Evolutionary conservation across 1,140 invertebrate species (phyloP).

Genomic region (Leptopilina boulardi): DNA sequence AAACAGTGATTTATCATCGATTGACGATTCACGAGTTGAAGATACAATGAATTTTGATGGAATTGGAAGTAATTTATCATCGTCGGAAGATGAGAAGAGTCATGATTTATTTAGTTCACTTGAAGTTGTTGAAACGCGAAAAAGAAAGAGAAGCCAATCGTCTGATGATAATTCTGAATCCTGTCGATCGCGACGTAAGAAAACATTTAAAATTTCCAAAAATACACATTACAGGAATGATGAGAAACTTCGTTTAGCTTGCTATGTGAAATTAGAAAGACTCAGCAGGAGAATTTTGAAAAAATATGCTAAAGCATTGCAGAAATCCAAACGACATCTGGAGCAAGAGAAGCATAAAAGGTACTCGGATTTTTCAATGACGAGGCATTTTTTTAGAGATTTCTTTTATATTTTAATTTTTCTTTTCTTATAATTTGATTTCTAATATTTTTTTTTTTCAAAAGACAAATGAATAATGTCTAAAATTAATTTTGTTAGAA

Average conservation of each 20-base stretch:
- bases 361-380: conserved; percentile 51
- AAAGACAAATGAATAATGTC: no score
- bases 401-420: no score
- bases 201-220: conserved; percentile 40
- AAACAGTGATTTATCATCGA: background rate
- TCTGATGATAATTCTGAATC: background rate
- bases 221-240: conserved; percentile 52
- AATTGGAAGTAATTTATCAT: conserved; percentile 4
- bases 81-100: background rate
- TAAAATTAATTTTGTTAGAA: no score
- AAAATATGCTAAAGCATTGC: conserved; percentile 54
- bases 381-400: no score
- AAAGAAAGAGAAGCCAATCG: background rate
- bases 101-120: background rate
- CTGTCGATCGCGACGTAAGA: conserved; percentile 4
- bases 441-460: conserved; percentile 4
- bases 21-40: background rate
- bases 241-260: conserved; percentile 56
- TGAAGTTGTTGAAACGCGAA: background rate
- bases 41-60: background rate
- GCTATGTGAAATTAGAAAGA: conserved; percentile 53
- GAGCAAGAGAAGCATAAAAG: conserved; percentile 62
- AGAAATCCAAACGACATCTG: conserved; percentile 61
- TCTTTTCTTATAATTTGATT: no score
- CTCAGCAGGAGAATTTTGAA: conserved; percentile 51